Evolutionary conservation across 2,113 vertebrate genomes (phyloP).

Genomic region (Cephalopholis sonnerati): DNA sequence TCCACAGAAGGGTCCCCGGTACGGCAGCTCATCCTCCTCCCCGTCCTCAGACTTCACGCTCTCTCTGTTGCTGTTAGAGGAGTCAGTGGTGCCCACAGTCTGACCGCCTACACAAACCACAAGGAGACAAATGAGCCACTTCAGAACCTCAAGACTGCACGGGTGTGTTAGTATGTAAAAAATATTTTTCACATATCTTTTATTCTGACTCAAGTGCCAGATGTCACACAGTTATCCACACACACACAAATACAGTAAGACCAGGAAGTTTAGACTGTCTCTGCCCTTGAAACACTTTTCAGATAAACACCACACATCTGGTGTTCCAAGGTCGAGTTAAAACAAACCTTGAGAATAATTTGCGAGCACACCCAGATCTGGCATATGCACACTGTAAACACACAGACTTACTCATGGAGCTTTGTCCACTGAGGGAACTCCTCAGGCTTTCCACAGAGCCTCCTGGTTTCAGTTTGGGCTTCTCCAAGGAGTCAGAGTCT

Average conservation of each 20-base stretch:
- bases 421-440: slow-evolving; percentile 97
- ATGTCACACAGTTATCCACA: not conserved
- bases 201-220: slow-evolving; percentile 1
- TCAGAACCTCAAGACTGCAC: not conserved
- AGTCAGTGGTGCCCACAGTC: slow-evolving; percentile 97
- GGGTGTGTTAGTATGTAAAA: slow-evolving; percentile 3
- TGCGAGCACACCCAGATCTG: slow-evolving; percentile 5
- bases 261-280: slow-evolving; percentile 37
- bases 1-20: slow-evolving; percentile 95
- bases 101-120: slow-evolving; percentile 89
- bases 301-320: slow-evolving; percentile 52
- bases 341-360: slow-evolving; percentile 42
- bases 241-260: slow-evolving; percentile 5
- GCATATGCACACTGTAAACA: slow-evolving; percentile 65
- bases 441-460: slow-evolving; percentile 97
- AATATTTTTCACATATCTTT: slow-evolving; percentile 12
- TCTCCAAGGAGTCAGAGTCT: slow-evolving; percentile 87
- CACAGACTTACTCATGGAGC: slow-evolving; percentile 94
- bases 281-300: slow-evolving; percentile 24
- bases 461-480: slow-evolving; percentile 93
- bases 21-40: slow-evolving; percentile 95
- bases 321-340: slow-evolving; percentile 22
- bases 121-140: slow-evolving; percentile 8
- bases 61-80: slow-evolving; percentile 96
- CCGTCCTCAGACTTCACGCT: slow-evolving; percentile 98